Evolutionary conservation across 2,888 invertebrate species (phyloP).

Genomic region (Trileptium ribeirensis): DNA sequence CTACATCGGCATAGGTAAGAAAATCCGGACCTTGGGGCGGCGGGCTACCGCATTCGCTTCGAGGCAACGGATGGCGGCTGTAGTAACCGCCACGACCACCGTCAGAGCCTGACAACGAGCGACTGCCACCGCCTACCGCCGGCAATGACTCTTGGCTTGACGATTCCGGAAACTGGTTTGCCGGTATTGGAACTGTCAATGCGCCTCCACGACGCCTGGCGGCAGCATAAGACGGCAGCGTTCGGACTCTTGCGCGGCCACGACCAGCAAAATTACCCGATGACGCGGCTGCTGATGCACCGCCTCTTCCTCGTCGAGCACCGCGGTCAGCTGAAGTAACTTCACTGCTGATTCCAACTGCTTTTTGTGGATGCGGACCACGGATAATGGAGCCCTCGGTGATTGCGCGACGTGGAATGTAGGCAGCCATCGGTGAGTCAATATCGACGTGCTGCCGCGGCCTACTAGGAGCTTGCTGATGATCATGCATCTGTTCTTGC

Average conservation of each 20-base stretch:
- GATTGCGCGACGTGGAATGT: neutral
- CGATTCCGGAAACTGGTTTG: neutral
- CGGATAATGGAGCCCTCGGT: neutral
- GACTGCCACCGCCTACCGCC: neutral
- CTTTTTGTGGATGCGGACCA: neutral
- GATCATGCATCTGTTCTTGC: neutral
- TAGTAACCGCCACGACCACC: neutral
- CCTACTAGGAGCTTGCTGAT: neutral
- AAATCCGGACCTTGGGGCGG: neutral
- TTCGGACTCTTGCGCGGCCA: neutral
- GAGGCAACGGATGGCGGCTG: neutral
- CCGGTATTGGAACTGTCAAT: neutral
- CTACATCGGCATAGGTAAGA: neutral
- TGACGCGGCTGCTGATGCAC: neutral
- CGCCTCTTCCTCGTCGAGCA: neutral
- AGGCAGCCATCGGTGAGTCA: neutral
- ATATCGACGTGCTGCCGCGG: neutral
- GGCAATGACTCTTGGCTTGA: neutral
- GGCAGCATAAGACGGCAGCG: neutral
- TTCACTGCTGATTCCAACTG: neutral
- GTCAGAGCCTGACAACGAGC: neutral
- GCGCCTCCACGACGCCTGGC: neutral
- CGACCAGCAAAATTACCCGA: neutral
- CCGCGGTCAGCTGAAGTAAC: neutral
- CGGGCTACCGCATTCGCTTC: neutral